Evolutionary conservation across 2,888 invertebrate genomes (phyloP).

Genomic region (Leucophenga montana): DNA sequence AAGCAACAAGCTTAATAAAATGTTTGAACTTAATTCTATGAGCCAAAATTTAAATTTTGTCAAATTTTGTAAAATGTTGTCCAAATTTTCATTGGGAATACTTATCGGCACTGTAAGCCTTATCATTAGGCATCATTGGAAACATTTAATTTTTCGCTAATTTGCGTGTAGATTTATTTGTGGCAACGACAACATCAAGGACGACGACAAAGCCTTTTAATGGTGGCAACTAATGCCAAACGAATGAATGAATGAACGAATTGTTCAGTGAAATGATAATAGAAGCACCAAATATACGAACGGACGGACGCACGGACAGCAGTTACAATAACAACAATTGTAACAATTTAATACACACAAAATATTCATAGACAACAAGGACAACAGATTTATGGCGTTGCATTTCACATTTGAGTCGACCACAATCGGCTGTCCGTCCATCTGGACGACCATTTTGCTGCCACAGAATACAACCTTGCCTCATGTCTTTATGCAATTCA

Average conservation of each 20-base stretch:
- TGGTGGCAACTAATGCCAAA: neutral
- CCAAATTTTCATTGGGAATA: too few species aligned
- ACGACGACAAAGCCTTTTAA: neutral
- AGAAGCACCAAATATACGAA: neutral
- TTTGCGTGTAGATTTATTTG: conserved; percentile 24
- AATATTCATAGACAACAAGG: conserved; percentile 16
- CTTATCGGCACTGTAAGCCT: neutral
- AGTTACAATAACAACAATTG: neutral
- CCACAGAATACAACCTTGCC: too few species aligned
- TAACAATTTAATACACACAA: neutral
- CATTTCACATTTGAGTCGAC: conserved; percentile 10
- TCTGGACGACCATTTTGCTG: neutral
- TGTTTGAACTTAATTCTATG: too few species aligned
- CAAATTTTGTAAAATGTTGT: conserved; percentile 1
- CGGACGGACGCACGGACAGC: neutral
- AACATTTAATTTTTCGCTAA: conserved; percentile 22
- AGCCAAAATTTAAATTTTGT: neutral
- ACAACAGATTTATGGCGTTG: conserved; percentile 16
- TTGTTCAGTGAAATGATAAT: neutral
- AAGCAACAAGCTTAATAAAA: too few species aligned
- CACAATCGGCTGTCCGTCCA: neutral
- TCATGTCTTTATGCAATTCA: too few species aligned
- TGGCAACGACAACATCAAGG: neutral
- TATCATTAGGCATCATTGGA: neutral
- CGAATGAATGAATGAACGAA: neutral